Evolutionary conservation across 2,888 invertebrate genomes (phyloP), one percentile per base, ranked within the genome.

Genomic region (Lordiphosa andalusiaca): DNA sequence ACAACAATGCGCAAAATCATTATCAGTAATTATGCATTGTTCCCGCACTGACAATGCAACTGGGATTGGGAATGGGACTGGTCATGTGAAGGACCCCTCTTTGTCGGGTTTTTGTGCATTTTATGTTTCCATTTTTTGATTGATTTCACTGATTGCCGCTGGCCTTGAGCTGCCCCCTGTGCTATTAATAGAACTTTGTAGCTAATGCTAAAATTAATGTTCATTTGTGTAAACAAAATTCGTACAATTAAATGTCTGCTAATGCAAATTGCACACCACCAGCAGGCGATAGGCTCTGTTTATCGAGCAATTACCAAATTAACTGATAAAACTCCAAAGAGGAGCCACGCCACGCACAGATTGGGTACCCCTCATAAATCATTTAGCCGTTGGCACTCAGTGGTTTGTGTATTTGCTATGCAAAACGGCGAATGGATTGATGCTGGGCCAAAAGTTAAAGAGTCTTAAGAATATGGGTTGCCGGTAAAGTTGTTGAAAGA

Each of bases 21-120:
- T 76, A 84, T 84, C 76, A 81, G 84, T 84, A 84, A 84, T 76
- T 76, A 84, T 76, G 76, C 84, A 76, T 76, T 76, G 82, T 76
- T 80, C 65, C 50, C 59, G 23, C 36, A 37, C 51, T 42, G 52
- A 52, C 57, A 53, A 40, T 48, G 40, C 53, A 58, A 23, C 58
- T 49, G 40, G 36, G 39, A 42, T n/a, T 48, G 47, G 48, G 53
- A 61, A 51, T 40, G 44, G 25, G 33, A 33, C 13, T 13, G 44
- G 3, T 21, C 0, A 21, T 10, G 40, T 1, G 40, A 19, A 40
- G 23, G 37, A 23, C 51, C 60, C 47, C 60, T 55, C 58, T 60
- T 58, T 63, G 48, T 38, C 58, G 23, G 44, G 23, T 39, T 25
- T 19, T 46, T 51, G 54, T 46, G 53, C 64, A 48, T 57, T 68